Evolutionary conservation across 92 coral and sea anemone species (phyloP), one percentile per base, ranked within the genome.

Genomic region (Heliopora coerulea): DNA sequence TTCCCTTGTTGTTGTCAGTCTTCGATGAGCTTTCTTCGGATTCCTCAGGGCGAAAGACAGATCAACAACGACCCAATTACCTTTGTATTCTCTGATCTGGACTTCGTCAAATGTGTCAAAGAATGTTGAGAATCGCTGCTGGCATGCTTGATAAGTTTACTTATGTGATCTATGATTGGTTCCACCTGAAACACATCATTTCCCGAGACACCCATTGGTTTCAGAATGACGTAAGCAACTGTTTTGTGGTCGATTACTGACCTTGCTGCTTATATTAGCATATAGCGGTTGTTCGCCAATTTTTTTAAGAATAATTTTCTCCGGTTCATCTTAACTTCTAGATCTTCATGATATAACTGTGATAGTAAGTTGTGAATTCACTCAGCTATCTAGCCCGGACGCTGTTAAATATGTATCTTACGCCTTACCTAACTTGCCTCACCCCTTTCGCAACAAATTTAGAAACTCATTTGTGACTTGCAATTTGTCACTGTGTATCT

Each of bases 201-300:
- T 70, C 77, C 63, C 52, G 50, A 70, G 77, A 70, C 77, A 70
- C 63, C 77, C 31, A 70, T 54, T 70, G 63, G 77, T 52, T 52
- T 70, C 24, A 12, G 18, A 49, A 70, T 70, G 77, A 70, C 77
- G 77, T 70, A 57, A 68, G 50, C 8, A 25, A 70, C 12, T 35
- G 48, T 68, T 28, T 54, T 70, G 77, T 50, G 77, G 77, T 17
- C 49, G 6, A 70, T 58, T 48, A 28, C 41, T 39, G 61, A 56
- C 61, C 61, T 56, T 56, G 61, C 61, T 28, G 17, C 3, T 50
- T 50, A 50, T 50, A 50, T 17, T 23, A 50, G 19, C 58, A 50
- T 17, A n/a, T n/a, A n/a, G n/a, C n/a, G n/a, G n/a, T n/a, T n/a
- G n/a, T n/a, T n/a, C n/a, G n/a, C n/a, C n/a, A n/a, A n/a, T n/a